Conservation (phyloP, 2,888 invertebrate species). For the Cheiracanthium punctorium region DNA sequence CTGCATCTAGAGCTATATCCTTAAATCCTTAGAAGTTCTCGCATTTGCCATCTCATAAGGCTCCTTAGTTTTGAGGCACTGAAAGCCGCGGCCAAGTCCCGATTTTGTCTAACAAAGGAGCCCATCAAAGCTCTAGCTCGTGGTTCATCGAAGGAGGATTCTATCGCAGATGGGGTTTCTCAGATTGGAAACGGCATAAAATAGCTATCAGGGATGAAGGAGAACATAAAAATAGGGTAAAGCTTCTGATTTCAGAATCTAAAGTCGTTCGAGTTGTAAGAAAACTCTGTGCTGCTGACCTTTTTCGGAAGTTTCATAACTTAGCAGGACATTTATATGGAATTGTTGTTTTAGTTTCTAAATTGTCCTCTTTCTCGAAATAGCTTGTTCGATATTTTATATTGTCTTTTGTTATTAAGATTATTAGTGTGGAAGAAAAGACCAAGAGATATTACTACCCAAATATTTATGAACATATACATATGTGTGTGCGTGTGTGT, state of each 20-base stretch:
- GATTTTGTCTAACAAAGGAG: slow-evolving; percentile 51
- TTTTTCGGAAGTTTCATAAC: no score
- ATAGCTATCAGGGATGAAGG: slow-evolving; percentile 45
- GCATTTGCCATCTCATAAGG: slow-evolving; percentile 37
- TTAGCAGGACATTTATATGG: no score
- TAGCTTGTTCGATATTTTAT: no score
- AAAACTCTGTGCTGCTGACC: no score
- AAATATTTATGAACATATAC: no score
- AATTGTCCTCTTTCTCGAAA: no score
- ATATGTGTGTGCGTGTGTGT: no score
- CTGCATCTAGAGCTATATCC: slow-evolving; percentile 48
- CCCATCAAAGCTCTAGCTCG: slow-evolving; percentile 49
- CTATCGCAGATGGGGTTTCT: slow-evolving; percentile 32
- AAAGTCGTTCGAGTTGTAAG: neutral
- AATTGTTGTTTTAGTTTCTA: no score
- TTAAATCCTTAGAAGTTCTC: slow-evolving; percentile 28
- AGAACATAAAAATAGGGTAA: slow-evolving; percentile 47
- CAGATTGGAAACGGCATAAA: slow-evolving; percentile 64
- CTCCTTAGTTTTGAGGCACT: slow-evolving; percentile 37
- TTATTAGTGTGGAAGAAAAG: no score
- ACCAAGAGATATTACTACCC: no score
- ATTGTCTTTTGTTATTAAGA: no score
- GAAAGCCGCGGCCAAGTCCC: slow-evolving; percentile 21
- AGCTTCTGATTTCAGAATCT: neutral
- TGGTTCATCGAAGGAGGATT: slow-evolving; percentile 32